A percentile compares a stretch with the other conserved stretches of the same genome.
These are phyloP conservation scores for Tautogolabrus adspersus DNA, from an alignment of 2,113 vertebrate species.

Conservation along the genomic window DNA sequence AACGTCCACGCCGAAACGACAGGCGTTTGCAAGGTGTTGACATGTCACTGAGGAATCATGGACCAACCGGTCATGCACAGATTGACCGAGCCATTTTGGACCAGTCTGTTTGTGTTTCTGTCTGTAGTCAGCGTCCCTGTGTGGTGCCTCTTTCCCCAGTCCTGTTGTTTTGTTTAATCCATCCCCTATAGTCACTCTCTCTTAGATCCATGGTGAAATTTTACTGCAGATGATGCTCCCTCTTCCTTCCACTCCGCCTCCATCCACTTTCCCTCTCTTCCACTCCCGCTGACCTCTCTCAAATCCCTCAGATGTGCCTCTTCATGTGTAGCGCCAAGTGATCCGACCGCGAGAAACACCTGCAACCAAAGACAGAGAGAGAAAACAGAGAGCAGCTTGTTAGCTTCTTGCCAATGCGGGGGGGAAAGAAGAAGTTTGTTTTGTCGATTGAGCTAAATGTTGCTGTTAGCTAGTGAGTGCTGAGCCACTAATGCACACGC, in stretches of 20 bases:
- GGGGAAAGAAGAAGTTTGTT: conserved; percentile 67
- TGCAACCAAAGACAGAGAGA: conserved; percentile 74
- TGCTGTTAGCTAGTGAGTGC: conserved; percentile 73
- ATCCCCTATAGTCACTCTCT: conserved; percentile 11
- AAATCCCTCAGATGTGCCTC: conserved; percentile 91
- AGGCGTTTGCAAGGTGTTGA: conserved; percentile 17
- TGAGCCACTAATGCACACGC: conserved; percentile 73
- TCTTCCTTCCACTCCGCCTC: conserved; percentile 54
- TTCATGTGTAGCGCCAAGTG: conserved; percentile 99
- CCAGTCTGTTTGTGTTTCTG: conserved; percentile 13
- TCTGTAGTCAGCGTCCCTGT: conserved; percentile 36
- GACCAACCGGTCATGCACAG: conserved; percentile 50
- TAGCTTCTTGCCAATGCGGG: conserved; percentile 54
- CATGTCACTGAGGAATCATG: conserved; percentile 28
- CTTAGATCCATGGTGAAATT: conserved; percentile 45
- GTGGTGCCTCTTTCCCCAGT: conserved; percentile 14
- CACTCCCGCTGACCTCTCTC: conserved; percentile 56
- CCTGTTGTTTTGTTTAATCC: conserved; percentile 27
- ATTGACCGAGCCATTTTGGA: conserved; percentile 20
- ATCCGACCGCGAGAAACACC: conserved; percentile 99
- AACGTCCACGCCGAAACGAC: conserved; percentile 12
- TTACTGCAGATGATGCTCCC: conserved; percentile 44
- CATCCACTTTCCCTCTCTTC: conserved; percentile 39
- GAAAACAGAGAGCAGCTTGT: conserved; percentile 62
- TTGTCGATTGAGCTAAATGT: conserved; percentile 74